Base-by-base conservation (phyloP, 1,140 invertebrate species). In the Monomorium pharaonis region DNA sequence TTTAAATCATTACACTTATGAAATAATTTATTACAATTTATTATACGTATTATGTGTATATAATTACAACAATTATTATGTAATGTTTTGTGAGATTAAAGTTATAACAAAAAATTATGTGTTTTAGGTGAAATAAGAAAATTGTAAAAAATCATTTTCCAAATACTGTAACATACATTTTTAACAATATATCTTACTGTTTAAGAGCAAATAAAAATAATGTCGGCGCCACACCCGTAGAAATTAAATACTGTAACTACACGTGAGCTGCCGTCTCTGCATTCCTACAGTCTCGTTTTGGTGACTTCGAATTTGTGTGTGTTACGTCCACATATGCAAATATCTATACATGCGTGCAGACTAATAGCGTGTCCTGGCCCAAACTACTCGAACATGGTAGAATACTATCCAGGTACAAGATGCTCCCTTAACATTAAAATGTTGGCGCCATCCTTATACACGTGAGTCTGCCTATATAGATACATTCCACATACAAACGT, bases 371-470 rank as follows among this genome's bases (percentile, higher is more conserved):
- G 42, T 75, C n/a, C 42, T 47, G 54, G 54, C 3, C 80, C 54
- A 62, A 84, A 75, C 69, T 75, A 84, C 54, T 60, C 80, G 51
- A 75, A 84, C 69, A 83, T 74, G 69, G 83, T 87, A 90, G 91
- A 92, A 90, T 91, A 75, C 80, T 37, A 83, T 10, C 27, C 80
- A 58, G 58, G 78, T 91, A 92, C 91, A 90, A 91, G 90, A 92
- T 91, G 89, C 91, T 92, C 88, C 89, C 91, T 92, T 91, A 86
- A 89, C 88, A 77, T 92, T 90, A 92, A 92, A 94, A 92, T 93
- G 92, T 93, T 93, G 91, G 92, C 93, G 92, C 92, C 92, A 87
- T 90, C 84, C 80, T 87, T 85, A 37, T 80, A 89, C 84, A 78
- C 85, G 85, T 49, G 78, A 72, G 42, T 44, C 21, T 65, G 24